Base-by-base conservation (phyloP, 2,888 invertebrate genomes). In the Adineta ricciae region DNA sequence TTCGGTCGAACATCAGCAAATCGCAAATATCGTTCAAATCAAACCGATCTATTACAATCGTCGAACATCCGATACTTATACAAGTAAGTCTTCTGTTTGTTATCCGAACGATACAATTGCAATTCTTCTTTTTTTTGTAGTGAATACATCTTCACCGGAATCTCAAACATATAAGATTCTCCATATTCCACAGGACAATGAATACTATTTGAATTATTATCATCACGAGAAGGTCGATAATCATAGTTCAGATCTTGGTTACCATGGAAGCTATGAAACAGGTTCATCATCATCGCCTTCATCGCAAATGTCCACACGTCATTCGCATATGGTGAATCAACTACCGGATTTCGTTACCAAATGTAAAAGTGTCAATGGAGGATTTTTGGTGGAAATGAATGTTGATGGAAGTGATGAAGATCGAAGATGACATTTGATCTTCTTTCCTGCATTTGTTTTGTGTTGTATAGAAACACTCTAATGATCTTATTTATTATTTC, bases 231-330 rank as follows among this genome's bases (percentile, higher is more conserved):
- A 78, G 24, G 11, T 78, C 24, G 78, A 41, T n/a, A 78, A 41
- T 78, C 41, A 78, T 38, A 32, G 41, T 41, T 78, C 64, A 32
- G 78, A 78, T 78, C 41, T 41, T n/a, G 78, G 78, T 78, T 78
- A 78, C n/a, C 41, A 78, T 78, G 78, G 78, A 9, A 78, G 78
- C n/a, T 24, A 78, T 78, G 78, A 78, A 41, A 78, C 78, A 78
- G 41, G 41, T 78, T 41, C 78, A 41, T 38, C 38, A 24, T 78
- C 78, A 78, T n/a, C 36, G 24, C 21, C 38, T 27, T 27, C n/a
- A 78, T 38, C 78, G 41, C 41, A 78, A n/a, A 24, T 38, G 24
- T 41, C 78, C 5, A n/a, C n/a, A 8, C 38, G n/a, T n/a, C 41
- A 21, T 24, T 41, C 41, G 41, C n/a, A 38, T n/a, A 41, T 78